Evolutionary conservation across 2,888 invertebrate species (phyloP).

Genomic region (Cephus pulcher): DNA sequence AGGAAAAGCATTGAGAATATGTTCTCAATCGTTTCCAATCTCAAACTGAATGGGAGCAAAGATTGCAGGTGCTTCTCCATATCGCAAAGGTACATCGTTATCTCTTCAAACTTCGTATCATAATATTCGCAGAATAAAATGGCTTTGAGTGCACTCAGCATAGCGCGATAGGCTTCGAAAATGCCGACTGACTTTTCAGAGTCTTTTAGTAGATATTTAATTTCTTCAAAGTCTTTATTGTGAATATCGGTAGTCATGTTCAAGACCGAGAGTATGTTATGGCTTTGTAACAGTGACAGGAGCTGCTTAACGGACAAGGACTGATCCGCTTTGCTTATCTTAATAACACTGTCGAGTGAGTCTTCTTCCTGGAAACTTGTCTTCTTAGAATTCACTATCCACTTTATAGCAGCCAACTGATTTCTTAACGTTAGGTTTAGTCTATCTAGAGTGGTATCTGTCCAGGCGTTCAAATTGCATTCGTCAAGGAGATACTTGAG

Average conservation of each 20-base stretch:
- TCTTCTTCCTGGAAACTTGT: neutral
- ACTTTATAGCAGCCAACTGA: conserved; percentile 44
- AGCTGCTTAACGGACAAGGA: conserved; percentile 43
- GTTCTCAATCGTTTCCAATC: conserved; percentile 76
- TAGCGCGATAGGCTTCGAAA: conserved; percentile 48
- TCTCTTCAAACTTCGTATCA: conserved; percentile 25
- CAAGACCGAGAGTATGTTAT: conserved; percentile 45
- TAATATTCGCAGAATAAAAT: conserved; percentile 44
- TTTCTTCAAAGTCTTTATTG: conserved; percentile 39
- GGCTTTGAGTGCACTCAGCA: conserved; percentile 50
- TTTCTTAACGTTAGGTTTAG: conserved; percentile 37
- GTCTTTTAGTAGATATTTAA: conserved; percentile 43
- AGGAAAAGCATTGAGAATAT: conserved; percentile 79
- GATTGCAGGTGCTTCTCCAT: conserved; percentile 41
- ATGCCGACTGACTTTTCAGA: conserved; percentile 30
- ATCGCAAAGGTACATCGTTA: conserved; percentile 36
- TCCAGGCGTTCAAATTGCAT: conserved; percentile 30
- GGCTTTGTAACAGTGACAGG: conserved; percentile 42
- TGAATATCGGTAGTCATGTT: conserved; percentile 52
- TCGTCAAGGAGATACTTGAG: conserved; percentile 48
- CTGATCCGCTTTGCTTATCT: conserved; percentile 16
- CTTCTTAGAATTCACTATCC: conserved; percentile 40
- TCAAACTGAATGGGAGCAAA: conserved; percentile 42
- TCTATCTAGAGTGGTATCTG: conserved; percentile 37
- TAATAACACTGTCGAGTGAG: neutral